A percentile compares a stretch with the other conserved stretches of the same genome.
These are phyloP conservation scores for Maccullochella peelii DNA, from an alignment of 2,113 vertebrate genomes.

Conservation along the genomic window DNA sequence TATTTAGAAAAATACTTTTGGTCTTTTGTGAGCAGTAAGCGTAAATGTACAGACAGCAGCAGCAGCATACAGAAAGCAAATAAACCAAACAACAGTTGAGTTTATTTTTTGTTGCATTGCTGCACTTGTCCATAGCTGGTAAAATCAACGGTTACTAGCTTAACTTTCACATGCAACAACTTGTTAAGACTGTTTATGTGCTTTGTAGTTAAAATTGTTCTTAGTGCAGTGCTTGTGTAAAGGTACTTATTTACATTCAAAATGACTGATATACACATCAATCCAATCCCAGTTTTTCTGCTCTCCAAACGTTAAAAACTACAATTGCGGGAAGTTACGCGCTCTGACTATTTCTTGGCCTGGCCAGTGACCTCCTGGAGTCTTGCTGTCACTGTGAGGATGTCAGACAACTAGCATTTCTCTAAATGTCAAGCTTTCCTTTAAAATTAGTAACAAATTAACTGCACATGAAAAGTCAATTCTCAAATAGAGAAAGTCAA, in stretches of 20 bases:
- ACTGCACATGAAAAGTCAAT: background rate
- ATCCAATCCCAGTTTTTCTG: background rate
- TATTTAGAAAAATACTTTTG: no score
- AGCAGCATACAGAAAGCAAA: no score
- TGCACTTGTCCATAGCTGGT: no score
- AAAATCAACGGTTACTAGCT: no score
- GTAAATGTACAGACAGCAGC: no score
- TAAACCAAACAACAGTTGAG: no score
- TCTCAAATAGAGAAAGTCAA: background rate
- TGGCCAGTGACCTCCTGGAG: no score
- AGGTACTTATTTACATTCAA: background rate
- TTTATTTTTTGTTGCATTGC: no score
- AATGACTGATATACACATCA: background rate
- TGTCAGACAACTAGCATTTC: background rate
- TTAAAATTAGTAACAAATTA: background rate
- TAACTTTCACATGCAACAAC: no score
- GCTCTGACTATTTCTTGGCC: no score
- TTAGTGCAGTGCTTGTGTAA: background rate
- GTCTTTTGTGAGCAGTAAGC: no score
- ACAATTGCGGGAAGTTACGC: background rate
- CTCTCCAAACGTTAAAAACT: background rate
- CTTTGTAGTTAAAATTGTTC: no score
- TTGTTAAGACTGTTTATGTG: background rate
- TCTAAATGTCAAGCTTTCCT: background rate
- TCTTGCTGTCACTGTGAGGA: background rate